phyloP scores from a whole-genome alignment of 2,113 vertebrate genomes.

The Myiozetetes cayanensis region DNA sequence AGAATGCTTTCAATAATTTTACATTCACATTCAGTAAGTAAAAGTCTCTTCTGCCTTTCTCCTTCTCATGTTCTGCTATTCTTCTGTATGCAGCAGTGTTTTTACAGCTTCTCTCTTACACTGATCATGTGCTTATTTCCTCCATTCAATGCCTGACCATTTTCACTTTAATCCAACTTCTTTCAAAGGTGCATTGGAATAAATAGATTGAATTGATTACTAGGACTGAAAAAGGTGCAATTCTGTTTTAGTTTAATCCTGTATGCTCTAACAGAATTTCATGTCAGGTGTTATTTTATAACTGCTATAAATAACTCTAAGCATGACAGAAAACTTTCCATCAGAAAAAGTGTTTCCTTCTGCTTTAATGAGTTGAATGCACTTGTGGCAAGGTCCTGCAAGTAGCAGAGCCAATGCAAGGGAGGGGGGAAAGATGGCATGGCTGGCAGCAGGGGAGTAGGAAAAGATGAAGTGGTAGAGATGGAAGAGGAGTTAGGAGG shows the following conservation, averaged over 20 bases:
- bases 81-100: neutral
- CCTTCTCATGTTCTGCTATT: neutral
- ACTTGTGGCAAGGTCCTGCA: neutral
- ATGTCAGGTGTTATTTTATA: neutral
- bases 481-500: neutral
- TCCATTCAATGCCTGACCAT: neutral
- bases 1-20: neutral
- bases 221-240: neutral
- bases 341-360: neutral
- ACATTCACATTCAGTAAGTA: neutral
- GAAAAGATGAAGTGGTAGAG: neutral
- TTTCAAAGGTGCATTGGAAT: neutral
- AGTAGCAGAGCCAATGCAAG: neutral
- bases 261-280: neutral
- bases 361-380: neutral
- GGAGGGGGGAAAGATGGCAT: rapidly evolving
- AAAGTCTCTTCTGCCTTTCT: neutral
- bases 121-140: neutral
- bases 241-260: neutral
- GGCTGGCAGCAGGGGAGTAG: neutral
- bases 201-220: neutral
- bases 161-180: neutral
- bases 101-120: neutral
- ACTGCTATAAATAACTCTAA: neutral
- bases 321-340: neutral